These are phyloP conservation scores for Xestia ashworthii DNA, from an alignment of 2,888 invertebrate species.

Conservation along the genomic window DNA sequence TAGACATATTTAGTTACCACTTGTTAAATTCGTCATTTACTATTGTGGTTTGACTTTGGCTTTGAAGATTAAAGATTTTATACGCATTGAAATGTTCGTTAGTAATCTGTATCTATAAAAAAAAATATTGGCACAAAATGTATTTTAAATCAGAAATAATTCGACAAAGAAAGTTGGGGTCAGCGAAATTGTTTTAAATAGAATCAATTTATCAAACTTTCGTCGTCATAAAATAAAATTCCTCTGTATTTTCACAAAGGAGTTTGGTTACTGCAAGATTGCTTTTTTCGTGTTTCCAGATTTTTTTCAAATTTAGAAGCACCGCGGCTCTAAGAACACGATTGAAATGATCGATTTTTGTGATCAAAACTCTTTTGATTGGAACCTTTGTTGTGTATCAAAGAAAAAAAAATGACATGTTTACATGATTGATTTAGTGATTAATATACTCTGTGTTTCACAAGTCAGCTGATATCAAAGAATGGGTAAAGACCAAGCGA, in stretches of 20 bases:
- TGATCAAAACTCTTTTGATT: constrained; percentile 15
- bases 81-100: not conserved
- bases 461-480: not conserved
- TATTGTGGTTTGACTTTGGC: constrained; percentile 13
- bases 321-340: constrained; percentile 2
- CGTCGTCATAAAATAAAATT: constrained; percentile 22
- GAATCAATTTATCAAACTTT: constrained; percentile 38
- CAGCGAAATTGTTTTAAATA: constrained; percentile 33
- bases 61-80: not conserved
- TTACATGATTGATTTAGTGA: too few species aligned
- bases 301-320: constrained; percentile 14
- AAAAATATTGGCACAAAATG: not conserved
- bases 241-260: constrained; percentile 33
- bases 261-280: constrained; percentile 19
- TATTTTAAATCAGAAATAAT: constrained; percentile 26
- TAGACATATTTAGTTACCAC: constrained; percentile 19
- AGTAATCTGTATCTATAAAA: not conserved
- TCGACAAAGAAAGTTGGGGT: constrained; percentile 10
- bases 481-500: not conserved
- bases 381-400: not conserved
- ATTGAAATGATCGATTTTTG: constrained; percentile 12
- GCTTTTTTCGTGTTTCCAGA: constrained; percentile 22
- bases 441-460: not conserved
- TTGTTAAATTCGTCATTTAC: constrained; percentile 18
- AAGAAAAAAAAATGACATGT: too few species aligned